Conservation (phyloP, 2,888 invertebrate species). For the Epiblema foenella region DNA sequence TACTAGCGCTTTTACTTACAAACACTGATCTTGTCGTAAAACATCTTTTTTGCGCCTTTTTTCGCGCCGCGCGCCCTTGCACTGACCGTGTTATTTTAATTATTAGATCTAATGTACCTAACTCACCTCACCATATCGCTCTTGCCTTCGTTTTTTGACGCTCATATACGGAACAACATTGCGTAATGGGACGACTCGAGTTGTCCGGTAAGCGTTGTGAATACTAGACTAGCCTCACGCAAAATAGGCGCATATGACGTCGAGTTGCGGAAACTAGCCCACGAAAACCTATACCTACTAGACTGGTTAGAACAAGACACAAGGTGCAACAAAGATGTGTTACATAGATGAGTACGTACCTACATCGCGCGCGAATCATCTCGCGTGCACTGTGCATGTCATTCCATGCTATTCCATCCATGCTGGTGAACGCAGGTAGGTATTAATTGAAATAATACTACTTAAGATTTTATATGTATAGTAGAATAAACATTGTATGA, state of each 20-base stretch:
- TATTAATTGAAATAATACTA: not conserved
- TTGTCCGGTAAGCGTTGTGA: too few relatives aligned
- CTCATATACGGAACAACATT: not conserved
- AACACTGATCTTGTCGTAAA: too few relatives aligned
- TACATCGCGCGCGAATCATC: not conserved
- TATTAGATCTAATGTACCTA: too few relatives aligned
- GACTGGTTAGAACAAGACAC: not conserved
- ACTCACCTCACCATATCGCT: not conserved
- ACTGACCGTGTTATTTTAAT: too few relatives aligned
- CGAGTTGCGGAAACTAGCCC: not conserved
- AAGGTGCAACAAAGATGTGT: not conserved
- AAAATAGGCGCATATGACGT: too few relatives aligned
- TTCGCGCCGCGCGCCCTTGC: too few relatives aligned
- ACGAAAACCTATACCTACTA: too few relatives aligned
- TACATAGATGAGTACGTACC: not conserved
- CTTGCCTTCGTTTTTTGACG: not conserved
- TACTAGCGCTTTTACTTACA: too few relatives aligned
- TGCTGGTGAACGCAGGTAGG: not conserved
- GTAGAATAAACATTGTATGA: slow-evolving; percentile 53
- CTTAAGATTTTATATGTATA: slow-evolving; percentile 29
- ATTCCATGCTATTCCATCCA: not conserved
- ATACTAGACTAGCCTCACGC: too few relatives aligned
- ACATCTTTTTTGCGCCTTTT: too few relatives aligned
- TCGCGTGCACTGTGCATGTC: not conserved
- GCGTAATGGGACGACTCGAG: not conserved